Evolutionary conservation across 64 coral and sea anemone species (phyloP), one percentile per base, ranked within the genome.

Genomic region (Dendronephthya gigantea): DNA sequence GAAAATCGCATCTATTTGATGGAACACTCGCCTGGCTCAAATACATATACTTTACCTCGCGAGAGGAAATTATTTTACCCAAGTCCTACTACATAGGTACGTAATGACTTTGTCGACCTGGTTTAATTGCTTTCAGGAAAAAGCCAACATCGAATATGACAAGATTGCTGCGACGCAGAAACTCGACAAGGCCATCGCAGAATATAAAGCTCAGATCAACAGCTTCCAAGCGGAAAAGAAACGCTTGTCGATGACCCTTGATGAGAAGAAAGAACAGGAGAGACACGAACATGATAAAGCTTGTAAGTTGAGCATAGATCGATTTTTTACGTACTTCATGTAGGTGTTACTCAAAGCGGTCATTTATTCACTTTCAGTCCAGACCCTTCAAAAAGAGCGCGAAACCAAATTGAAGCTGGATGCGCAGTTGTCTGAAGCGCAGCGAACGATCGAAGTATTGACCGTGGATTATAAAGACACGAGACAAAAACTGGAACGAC

Each of bases 211-310:
- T 85, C 92, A 98, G 89, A 91, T 98, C 45, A 86, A 90, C n/a
- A 93, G 87, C 87, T 98, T 90, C 72, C 89, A 93, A 74, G 91
- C 95, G 22, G 95, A 98, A 43, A 98, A 93, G 84, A 98, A 93
- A 50, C 74, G 95, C n/a, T 68, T 98, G 30, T 98, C 95, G 23
- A 87, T 98, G 34, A 93, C 95, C 0, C 35, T 98, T 37, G 95
- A 98, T 50, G 95, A 98, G 55, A 93, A 91, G 48, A 93, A 93
- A 33, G 92, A 93, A 38, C 95, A 98, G 50, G 95, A 98, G 65
- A 66, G 92, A 75, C 87, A 82, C 58, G 95, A 98, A 74, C 95
- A 98, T 49, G 91, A 83, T 12, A 98, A 98, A 90, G 93, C 92
- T 50, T 83, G 92, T 93, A 41, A 88, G 48, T 8, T 50, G 17